These are phyloP conservation scores for Perca schrenkii DNA, from an alignment of 2,113 vertebrate species.

Conservation along the genomic window DNA sequence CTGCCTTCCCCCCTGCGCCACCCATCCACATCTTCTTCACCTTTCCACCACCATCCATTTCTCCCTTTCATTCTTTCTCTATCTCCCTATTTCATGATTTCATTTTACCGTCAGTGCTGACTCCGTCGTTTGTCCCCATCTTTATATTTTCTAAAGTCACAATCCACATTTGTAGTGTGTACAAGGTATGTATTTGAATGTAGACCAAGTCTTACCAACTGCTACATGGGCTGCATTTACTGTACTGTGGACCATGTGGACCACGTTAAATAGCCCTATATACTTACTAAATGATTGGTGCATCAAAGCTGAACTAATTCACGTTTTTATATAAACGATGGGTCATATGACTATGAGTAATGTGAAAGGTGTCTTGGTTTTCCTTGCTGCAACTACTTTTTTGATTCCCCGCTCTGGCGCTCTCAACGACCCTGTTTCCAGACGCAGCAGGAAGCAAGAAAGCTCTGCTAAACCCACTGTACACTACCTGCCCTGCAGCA, in stretches of 20 bases:
- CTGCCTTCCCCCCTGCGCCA: conserved; percentile 54
- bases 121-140: conserved; percentile 6
- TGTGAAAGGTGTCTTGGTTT: background rate
- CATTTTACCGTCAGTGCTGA: background rate
- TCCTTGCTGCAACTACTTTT: too few relatives aligned
- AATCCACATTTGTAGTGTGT: background rate
- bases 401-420: too few relatives aligned
- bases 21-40: conserved; percentile 60
- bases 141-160: conserved; percentile 3
- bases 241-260: background rate
- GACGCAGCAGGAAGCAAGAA: background rate
- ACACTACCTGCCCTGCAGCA: background rate
- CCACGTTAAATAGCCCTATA: background rate
- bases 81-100: conserved; percentile 21
- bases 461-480: background rate
- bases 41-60: conserved; percentile 43
- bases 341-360: background rate
- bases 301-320: background rate
- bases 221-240: background rate
- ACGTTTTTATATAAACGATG: background rate
- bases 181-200: background rate
- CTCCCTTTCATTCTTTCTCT: conserved; percentile 5
- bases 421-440: background rate
- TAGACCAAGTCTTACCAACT: background rate
- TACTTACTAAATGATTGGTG: background rate